Conservation (phyloP, 2,888 invertebrate species). For the Drosophila phalerata region DNA sequence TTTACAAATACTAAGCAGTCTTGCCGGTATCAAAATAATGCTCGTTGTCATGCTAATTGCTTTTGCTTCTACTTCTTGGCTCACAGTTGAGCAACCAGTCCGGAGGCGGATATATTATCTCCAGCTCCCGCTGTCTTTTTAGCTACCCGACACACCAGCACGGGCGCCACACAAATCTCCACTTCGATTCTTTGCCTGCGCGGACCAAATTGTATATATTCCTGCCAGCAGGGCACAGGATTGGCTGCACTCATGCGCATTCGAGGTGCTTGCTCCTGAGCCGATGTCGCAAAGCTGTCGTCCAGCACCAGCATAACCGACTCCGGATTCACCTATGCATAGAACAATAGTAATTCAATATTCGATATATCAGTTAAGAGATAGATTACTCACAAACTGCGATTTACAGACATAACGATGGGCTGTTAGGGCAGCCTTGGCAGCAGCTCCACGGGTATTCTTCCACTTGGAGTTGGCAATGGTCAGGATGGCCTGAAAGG, state of each 20-base stretch:
- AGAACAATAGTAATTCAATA: slow-evolving; percentile 2
- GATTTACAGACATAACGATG: slow-evolving; percentile 93
- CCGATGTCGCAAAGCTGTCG: slow-evolving; percentile 92
- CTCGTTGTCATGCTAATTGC: slow-evolving; percentile 30
- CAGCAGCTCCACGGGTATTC: slow-evolving; percentile 91
- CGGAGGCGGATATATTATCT: slow-evolving; percentile 95
- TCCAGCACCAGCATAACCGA: slow-evolving; percentile 89
- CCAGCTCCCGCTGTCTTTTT: slow-evolving; percentile 94
- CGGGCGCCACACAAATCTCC: slow-evolving; percentile 93
- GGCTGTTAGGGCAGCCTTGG: slow-evolving; percentile 93
- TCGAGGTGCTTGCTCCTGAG: slow-evolving; percentile 86
- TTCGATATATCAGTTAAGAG: not conserved
- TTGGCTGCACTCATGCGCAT: slow-evolving; percentile 89
- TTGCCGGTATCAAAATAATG: slow-evolving; percentile 46
- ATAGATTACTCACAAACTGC: slow-evolving; percentile 84
- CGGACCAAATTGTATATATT: slow-evolving; percentile 85
- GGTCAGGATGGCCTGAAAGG: slow-evolving; percentile 93
- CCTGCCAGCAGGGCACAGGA: slow-evolving; percentile 94
- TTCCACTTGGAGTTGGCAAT: slow-evolving; percentile 90
- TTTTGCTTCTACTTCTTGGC: slow-evolving; percentile 3
- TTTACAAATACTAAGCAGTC: slow-evolving; percentile 68
- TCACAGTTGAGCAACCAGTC: slow-evolving; percentile 89
- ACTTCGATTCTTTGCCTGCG: slow-evolving; percentile 67
- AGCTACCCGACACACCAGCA: slow-evolving; percentile 93
- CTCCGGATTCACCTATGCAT: slow-evolving; percentile 85